Evolutionary conservation across 2,888 invertebrate genomes (phyloP), one percentile per base, ranked within the genome.

Genomic region (Argyresthia albistria): DNA sequence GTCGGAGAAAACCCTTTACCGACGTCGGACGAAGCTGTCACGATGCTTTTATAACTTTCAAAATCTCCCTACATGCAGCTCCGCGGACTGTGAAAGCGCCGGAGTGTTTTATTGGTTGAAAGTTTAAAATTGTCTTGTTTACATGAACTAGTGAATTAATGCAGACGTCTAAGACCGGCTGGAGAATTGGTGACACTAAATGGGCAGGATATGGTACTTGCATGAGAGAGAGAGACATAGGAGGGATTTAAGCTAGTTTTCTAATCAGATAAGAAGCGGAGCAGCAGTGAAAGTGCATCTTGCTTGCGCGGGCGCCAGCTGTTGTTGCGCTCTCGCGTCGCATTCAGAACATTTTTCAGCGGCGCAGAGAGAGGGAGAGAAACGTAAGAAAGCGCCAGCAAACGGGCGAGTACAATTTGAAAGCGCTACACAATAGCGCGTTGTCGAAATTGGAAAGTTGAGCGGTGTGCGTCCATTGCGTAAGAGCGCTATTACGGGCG

Each of bases 381-480:
- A 81, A 78, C 77, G 76, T 69, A 81, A 76, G 83, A 84, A 83
- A 87, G 84, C 79, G 81, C 77, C 72, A 67, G 67, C 71, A 67
- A 71, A 69, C 75, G 65, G 70, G 76, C 78, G 76, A 78, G 80
- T 80, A 80, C 79, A 86, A 84, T 87, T 84, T 86, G 86, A 86
- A 87, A 87, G 86, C 87, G 86, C 84, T 73, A 82, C 77, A 86
- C 86, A 87, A 86, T 86, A 80, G 84, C 79, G 76, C 79, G 84
- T 86, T 86, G 87, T 84, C 84, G 86, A 86, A 87, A 86, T 87
- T 86, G 86, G 86, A 86, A 86, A 86, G 86, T 86, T 76, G 83
- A 83, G 80, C 71, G 74, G 79, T 73, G 84, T 79, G 79, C 77
- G 76, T 76, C 73, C 65, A 69, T 86, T 86, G 79, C 84, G 74